These are phyloP conservation scores for Lagorchestes hirsutus DNA, from an alignment of 2,797 vertebrate species.

Conservation along the genomic window DNA sequence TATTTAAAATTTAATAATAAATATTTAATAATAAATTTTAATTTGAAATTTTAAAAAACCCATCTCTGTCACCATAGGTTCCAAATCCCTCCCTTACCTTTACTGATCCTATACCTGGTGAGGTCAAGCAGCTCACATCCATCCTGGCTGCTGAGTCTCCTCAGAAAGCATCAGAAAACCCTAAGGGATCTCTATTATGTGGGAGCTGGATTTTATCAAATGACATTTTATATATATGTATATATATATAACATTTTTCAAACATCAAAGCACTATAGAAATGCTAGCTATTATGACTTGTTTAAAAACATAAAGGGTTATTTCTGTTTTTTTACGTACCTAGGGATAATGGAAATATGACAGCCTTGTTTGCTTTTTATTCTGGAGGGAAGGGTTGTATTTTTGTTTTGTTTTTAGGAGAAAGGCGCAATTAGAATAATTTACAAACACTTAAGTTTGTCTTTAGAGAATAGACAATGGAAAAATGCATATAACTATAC, in stretches of 20 bases:
- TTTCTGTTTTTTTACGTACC: background rate
- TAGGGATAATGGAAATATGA: background rate
- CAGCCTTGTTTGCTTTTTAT: background rate
- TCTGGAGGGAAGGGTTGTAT: background rate
- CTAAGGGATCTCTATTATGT: background rate
- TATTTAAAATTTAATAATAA: too few species aligned
- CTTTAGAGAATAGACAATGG: background rate
- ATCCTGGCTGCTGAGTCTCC: background rate
- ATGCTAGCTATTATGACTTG: background rate
- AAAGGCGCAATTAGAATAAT: background rate
- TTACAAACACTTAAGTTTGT: background rate
- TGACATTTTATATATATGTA: background rate
- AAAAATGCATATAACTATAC: background rate
- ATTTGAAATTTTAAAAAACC: too few species aligned
- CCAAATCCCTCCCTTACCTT: background rate
- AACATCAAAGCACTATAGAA: background rate
- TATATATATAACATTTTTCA: background rate
- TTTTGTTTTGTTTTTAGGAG: background rate
- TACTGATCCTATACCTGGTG: background rate
- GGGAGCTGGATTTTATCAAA: background rate
- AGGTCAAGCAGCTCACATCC: background rate
- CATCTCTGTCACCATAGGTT: background rate
- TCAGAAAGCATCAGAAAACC: background rate
- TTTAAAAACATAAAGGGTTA: background rate
- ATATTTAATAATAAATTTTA: too few species aligned